Conservation (phyloP, 1,140 invertebrate genomes). For the Drosophila novamexicana region DNA sequence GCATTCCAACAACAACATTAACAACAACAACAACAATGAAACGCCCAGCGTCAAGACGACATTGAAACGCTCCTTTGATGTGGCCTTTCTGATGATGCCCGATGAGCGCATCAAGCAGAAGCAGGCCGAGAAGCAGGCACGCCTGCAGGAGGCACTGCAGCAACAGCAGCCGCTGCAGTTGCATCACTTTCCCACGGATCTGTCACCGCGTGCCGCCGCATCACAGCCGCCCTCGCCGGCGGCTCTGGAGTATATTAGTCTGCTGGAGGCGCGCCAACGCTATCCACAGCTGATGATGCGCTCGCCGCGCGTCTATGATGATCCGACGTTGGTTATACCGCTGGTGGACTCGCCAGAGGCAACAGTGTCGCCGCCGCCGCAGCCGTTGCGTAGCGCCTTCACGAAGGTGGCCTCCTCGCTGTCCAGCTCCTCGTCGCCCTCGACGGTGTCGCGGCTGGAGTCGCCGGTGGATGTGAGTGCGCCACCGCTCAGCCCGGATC, state of each 20-base stretch:
- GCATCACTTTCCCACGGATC: slow-evolving; percentile 63
- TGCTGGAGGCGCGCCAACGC: slow-evolving; percentile 72
- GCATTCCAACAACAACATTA: slow-evolving; percentile 12
- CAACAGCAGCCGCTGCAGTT: slow-evolving; percentile 53
- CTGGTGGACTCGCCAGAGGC: slow-evolving; percentile 63
- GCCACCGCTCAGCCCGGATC: slow-evolving; percentile 90
- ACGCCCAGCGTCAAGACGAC: slow-evolving; percentile 66
- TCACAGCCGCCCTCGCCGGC: slow-evolving; percentile 69
- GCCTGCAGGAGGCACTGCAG: slow-evolving; percentile 84
- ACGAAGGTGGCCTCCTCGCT: slow-evolving; percentile 88
- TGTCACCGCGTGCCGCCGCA: slow-evolving; percentile 60
- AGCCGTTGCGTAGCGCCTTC: slow-evolving; percentile 89
- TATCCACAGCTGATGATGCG: slow-evolving; percentile 74
- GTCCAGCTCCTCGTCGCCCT: slow-evolving; percentile 83
- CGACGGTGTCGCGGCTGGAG: slow-evolving; percentile 84
- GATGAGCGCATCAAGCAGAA: slow-evolving; percentile 91
- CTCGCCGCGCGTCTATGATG: slow-evolving; percentile 78
- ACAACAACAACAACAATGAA: slow-evolving; percentile 70
- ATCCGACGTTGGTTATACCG: slow-evolving; percentile 75
- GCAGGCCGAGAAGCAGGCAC: slow-evolving; percentile 87
- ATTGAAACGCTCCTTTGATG: slow-evolving; percentile 92
- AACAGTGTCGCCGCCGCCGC: slow-evolving; percentile 55
- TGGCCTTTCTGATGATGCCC: slow-evolving; percentile 94
- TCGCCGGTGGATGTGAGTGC: slow-evolving; percentile 82
- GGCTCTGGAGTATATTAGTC: slow-evolving; percentile 67